These are phyloP conservation scores for Eulithis testata DNA, from an alignment of 2,888 invertebrate genomes.

Conservation along the genomic window DNA sequence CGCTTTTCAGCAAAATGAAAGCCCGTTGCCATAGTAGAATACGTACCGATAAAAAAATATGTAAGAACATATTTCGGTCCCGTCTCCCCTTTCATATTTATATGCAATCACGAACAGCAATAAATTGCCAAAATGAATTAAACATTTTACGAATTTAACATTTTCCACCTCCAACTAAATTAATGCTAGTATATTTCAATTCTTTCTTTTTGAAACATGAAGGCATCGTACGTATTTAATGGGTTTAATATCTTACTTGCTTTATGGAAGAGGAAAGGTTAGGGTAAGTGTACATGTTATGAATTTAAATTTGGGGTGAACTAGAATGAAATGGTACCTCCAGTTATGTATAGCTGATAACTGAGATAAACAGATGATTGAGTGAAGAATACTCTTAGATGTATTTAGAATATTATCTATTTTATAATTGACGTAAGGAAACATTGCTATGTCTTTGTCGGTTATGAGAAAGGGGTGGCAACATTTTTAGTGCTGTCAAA, in stretches of 20 bases:
- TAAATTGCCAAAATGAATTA: slow-evolving; percentile 54
- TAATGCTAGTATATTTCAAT: slow-evolving; percentile 39
- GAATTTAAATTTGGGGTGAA: slow-evolving; percentile 23
- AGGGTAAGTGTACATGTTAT: slow-evolving; percentile 15
- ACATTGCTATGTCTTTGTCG: no score
- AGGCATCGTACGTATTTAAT: slow-evolving; percentile 32
- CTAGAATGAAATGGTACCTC: slow-evolving; percentile 4
- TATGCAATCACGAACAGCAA: slow-evolving; percentile 59
- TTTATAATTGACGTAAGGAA: no score
- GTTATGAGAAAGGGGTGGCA: no score
- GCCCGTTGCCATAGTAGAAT: slow-evolving; percentile 65
- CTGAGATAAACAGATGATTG: no score
- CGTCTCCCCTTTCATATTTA: slow-evolving; percentile 60
- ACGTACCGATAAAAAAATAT: slow-evolving; percentile 65
- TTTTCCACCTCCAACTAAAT: slow-evolving; percentile 38
- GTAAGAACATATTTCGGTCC: slow-evolving; percentile 54
- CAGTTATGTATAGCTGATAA: no score
- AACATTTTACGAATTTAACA: slow-evolving; percentile 38
- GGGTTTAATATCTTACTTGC: slow-evolving; percentile 33
- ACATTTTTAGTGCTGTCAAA: no score
- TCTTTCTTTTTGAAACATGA: slow-evolving; percentile 32
- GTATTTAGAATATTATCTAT: no score
- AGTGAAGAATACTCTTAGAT: no score
- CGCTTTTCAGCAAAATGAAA: slow-evolving; percentile 81
- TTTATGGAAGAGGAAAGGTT: slow-evolving; percentile 26